Conservation (phyloP, 2,888 invertebrate species). For the Pomacea canaliculata region DNA sequence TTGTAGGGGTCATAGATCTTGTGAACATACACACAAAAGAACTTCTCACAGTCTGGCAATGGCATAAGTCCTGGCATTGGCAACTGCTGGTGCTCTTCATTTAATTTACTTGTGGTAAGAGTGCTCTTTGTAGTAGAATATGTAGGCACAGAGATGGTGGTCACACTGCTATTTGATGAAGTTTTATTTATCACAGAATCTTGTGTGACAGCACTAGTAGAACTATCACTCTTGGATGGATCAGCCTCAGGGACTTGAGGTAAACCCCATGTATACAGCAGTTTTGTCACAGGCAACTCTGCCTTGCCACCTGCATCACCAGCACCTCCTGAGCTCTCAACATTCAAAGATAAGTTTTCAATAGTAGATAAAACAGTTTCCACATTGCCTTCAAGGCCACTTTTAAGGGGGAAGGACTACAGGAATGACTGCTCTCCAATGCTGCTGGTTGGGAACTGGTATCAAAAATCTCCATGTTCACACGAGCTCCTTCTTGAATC, state of each 20-base stretch:
- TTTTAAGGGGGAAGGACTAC: neutral
- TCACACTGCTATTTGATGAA: neutral
- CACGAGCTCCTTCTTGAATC: conserved; percentile 3
- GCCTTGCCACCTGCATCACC: neutral
- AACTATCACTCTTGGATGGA: neutral
- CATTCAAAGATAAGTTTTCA: neutral
- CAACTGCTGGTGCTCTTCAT: neutral
- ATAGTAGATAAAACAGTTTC: too few relatives aligned
- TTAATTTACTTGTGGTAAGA: neutral
- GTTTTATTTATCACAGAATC: too few relatives aligned
- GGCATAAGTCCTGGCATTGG: conserved; percentile 18
- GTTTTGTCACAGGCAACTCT: neutral
- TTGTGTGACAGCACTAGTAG: neutral
- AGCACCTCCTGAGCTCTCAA: neutral
- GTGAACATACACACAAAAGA: conserved; percentile 47
- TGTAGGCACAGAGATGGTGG: neutral
- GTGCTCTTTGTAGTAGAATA: neutral
- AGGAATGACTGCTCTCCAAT: neutral
- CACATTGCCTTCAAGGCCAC: too few relatives aligned
- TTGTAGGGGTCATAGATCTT: conserved; percentile 48
- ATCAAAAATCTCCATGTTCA: conserved; percentile 8
- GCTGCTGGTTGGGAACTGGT: neutral
- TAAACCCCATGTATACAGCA: neutral
- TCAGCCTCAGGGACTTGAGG: neutral
- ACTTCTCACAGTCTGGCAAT: conserved; percentile 42